A percentile compares a stretch with the other conserved stretches of the same genome.
Evolutionary conservation across 2,797 vertebrate genomes (phyloP).

Genomic region (Threskiornis aethiopicus): DNA sequence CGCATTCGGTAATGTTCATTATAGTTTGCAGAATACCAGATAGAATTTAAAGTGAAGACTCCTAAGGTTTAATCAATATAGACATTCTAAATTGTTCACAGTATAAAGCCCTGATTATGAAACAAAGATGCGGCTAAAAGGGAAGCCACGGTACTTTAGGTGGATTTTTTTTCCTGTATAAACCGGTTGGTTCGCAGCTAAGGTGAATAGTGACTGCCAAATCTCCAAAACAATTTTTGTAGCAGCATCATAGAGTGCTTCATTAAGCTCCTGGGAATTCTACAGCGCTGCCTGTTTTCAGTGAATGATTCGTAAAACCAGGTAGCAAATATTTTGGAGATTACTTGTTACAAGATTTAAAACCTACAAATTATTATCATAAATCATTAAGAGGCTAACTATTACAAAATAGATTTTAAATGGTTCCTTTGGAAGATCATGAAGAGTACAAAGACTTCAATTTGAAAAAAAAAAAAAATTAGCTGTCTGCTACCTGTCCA

Average conservation of each 20-base stretch:
- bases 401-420: background rate
- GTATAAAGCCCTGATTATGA: background rate
- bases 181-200: background rate
- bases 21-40: conserved; percentile 44
- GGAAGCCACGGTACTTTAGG: background rate
- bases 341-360: background rate
- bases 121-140: background rate
- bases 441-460: background rate
- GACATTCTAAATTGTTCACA: conserved; percentile 52
- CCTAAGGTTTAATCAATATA: conserved; percentile 68
- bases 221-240: background rate
- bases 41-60: conserved; percentile 50
- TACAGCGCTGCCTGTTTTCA: background rate
- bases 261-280: background rate
- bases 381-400: background rate
- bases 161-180: background rate
- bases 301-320: background rate
- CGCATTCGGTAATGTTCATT: conserved; percentile 55
- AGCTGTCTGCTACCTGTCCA: background rate
- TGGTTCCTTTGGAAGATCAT: background rate
- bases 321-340: background rate
- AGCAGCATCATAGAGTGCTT: background rate
- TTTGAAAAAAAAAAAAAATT: background rate
- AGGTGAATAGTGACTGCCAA: background rate
- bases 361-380: background rate